Conservation (phyloP, 2,113 vertebrate genomes). For the Coptodon rendalli region DNA sequence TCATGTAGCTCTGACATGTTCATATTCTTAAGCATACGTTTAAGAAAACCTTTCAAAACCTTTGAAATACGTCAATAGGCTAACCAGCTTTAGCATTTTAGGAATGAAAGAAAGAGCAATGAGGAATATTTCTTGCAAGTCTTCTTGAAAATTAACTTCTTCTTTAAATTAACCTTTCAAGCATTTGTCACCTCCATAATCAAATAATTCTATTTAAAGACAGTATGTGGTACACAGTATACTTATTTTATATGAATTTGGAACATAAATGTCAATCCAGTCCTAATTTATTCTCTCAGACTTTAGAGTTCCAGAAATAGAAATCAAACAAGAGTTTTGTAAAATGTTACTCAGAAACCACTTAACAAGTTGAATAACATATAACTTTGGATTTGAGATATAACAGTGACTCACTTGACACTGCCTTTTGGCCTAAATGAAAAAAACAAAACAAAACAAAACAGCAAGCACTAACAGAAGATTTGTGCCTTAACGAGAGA, state of each 20-base stretch:
- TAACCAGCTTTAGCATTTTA: background rate
- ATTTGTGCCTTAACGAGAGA: background rate
- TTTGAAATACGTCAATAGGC: background rate
- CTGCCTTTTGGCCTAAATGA: conserved; percentile 5
- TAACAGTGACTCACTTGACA: conserved; percentile 25
- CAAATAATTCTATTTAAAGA: background rate
- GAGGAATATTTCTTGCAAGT: background rate
- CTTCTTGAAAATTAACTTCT: background rate
- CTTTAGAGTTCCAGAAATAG: background rate
- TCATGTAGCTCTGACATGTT: conserved; percentile 8
- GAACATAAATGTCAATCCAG: background rate
- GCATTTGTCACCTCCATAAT: background rate
- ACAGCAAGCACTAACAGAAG: background rate
- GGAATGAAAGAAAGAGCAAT: background rate
- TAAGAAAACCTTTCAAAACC: background rate
- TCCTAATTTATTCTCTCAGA: background rate
- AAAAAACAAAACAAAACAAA: background rate
- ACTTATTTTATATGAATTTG: background rate
- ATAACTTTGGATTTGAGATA: background rate
- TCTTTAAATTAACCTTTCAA: background rate
- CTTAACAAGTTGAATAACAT: background rate
- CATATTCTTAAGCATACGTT: background rate
- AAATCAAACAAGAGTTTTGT: background rate
- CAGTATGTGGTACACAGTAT: background rate
- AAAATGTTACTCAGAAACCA: background rate